phyloP scores from a whole-genome alignment of 2,888 invertebrate species.

The Agrenia bidenticulata region DNA sequence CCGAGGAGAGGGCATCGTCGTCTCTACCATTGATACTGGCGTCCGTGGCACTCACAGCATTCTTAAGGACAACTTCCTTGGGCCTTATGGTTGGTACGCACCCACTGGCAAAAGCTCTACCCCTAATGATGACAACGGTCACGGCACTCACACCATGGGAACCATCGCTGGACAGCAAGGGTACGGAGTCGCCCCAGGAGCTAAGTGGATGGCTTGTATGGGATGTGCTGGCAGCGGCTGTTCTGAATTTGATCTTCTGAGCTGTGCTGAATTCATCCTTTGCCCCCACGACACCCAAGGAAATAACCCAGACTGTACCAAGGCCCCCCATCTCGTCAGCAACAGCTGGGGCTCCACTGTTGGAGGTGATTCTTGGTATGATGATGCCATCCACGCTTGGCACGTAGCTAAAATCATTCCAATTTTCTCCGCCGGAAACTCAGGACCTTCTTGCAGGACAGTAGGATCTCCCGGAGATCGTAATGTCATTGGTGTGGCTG shows the following conservation, averaged over 20 bases:
- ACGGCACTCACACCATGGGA: constrained; percentile 20
- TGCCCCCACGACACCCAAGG: constrained; percentile 10
- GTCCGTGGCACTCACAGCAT: constrained; percentile 13
- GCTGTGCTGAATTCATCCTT: constrained; percentile 25
- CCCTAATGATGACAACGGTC: constrained; percentile 8
- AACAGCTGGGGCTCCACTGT: constrained; percentile 14
- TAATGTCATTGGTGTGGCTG: constrained; percentile 30
- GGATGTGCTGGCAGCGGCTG: constrained; percentile 14
- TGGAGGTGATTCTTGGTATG: constrained; percentile 23
- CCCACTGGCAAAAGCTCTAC: not conserved
- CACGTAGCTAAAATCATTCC: constrained; percentile 29
- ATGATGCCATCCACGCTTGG: constrained; percentile 26
- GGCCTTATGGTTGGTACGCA: constrained; percentile 16
- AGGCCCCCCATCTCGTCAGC: constrained; percentile 10
- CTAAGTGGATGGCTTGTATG: constrained; percentile 24
- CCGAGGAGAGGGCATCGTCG: constrained; percentile 10
- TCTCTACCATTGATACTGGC: constrained; percentile 11
- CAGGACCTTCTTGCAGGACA: constrained; percentile 5
- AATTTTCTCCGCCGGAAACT: constrained; percentile 21
- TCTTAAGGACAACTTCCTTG: constrained; percentile 9
- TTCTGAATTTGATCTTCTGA: constrained; percentile 15
- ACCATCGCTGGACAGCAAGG: constrained; percentile 25
- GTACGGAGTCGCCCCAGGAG: constrained; percentile 26
- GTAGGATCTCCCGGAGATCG: constrained; percentile 11
- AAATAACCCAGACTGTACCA: constrained; percentile 5